Conservation (phyloP, 2,888 invertebrate species). For the Andricus curvator region DNA sequence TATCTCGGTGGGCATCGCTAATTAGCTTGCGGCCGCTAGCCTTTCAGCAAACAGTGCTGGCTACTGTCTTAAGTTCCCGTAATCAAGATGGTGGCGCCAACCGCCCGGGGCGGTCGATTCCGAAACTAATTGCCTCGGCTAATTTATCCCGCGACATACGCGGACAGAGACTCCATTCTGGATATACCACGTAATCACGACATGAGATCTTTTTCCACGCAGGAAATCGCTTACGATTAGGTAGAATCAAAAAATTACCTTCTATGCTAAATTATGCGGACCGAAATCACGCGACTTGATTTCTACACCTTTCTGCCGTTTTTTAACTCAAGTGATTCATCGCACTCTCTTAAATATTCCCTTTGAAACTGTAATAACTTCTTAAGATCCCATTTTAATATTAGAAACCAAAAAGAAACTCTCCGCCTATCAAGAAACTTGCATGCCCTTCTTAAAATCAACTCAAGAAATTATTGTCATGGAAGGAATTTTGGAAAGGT, state of each 20-base stretch:
- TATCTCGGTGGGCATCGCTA: conserved; percentile 78
- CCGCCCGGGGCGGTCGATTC: conserved; percentile 76
- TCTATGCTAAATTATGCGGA: conserved; percentile 22
- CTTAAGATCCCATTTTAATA: not conserved
- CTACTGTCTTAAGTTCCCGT: conserved; percentile 74
- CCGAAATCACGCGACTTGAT: conserved; percentile 36
- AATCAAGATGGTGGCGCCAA: conserved; percentile 78
- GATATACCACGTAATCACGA: conserved; percentile 63
- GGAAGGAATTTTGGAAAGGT: conserved; percentile 1
- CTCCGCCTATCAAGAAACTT: not conserved
- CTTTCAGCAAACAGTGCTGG: conserved; percentile 77
- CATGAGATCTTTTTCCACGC: conserved; percentile 50
- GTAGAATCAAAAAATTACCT: conserved; percentile 43
- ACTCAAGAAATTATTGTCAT: not conserved
- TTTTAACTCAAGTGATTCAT: not conserved
- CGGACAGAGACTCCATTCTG: conserved; percentile 70
- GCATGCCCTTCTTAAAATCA: not conserved
- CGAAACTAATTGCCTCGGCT: conserved; percentile 78
- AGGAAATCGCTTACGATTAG: conserved; percentile 51
- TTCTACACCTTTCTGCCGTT: conserved; percentile 25
- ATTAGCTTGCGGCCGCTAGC: conserved; percentile 73
- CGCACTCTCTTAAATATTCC: not conserved
- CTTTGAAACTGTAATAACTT: not conserved
- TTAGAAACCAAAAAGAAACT: not conserved
- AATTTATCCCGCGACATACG: conserved; percentile 75